Conservation (phyloP, 2,888 invertebrate genomes). For the Tenthredo livida region DNA sequence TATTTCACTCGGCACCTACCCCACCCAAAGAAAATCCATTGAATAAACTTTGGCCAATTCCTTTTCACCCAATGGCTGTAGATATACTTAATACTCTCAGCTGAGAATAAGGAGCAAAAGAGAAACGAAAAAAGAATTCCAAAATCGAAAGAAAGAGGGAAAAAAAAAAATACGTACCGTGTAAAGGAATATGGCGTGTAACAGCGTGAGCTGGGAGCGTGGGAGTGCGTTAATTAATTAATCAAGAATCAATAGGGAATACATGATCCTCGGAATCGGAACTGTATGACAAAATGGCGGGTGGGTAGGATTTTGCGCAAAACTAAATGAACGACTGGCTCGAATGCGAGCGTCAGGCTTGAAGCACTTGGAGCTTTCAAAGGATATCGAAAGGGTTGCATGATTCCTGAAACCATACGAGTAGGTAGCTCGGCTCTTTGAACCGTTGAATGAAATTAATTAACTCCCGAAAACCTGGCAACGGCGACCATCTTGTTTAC, state of each 20-base stretch:
- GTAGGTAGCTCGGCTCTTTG: conserved; percentile 20
- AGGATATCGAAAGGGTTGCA: conserved; percentile 35
- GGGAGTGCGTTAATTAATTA: not conserved
- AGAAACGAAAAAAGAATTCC: not conserved
- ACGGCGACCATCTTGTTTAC: conserved; percentile 4
- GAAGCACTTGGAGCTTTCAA: conserved; percentile 10
- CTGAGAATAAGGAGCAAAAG: not conserved
- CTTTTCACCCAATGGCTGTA: not conserved
- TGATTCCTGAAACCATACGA: conserved; percentile 44
- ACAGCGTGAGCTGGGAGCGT: not conserved
- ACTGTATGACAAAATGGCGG: conserved; percentile 25
- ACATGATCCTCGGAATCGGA: not conserved
- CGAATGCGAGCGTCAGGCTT: not conserved
- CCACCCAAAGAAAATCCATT: conserved; percentile 10
- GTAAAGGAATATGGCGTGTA: not conserved
- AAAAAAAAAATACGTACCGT: no score
- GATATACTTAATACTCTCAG: conserved; percentile 7
- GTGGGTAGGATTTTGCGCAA: not conserved
- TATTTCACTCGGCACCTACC: not conserved
- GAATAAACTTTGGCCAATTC: conserved; percentile 30
- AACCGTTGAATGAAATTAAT: conserved; percentile 48
- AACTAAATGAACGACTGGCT: conserved; percentile 25
- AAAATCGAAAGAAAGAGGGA: not conserved
- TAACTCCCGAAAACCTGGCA: conserved; percentile 11
- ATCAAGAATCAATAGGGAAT: not conserved